These are phyloP conservation scores for Chydorus sphaericus DNA, from an alignment of 2,888 invertebrate species.

Conservation along the genomic window DNA sequence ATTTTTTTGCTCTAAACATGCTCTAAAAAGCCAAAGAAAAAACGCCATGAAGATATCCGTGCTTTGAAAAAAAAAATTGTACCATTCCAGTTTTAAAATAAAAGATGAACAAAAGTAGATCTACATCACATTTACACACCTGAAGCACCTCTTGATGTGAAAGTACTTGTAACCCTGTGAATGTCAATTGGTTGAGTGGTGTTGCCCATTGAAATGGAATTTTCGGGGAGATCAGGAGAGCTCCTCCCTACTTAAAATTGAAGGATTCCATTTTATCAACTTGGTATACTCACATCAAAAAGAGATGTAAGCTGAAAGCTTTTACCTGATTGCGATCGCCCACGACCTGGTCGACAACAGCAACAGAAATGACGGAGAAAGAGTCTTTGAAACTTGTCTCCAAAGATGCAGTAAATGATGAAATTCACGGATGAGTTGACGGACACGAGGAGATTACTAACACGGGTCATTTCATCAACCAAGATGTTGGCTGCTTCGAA, in stretches of 20 bases:
- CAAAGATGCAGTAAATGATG: slow-evolving; percentile 93
- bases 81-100: no score
- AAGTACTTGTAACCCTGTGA: no score
- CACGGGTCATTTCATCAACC: slow-evolving; percentile 32
- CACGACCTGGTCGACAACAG: background rate
- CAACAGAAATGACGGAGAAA: slow-evolving; percentile 37
- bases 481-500: slow-evolving; percentile 60
- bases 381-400: slow-evolving; percentile 84
- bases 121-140: no score
- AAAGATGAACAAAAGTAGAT: no score
- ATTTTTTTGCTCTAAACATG: no score
- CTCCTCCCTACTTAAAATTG: background rate
- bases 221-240: background rate
- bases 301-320: background rate
- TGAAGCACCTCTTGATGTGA: no score
- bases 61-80: no score
- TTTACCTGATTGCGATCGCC: background rate
- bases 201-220: background rate
- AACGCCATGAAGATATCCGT: no score
- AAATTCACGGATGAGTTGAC: slow-evolving; percentile 96
- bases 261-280: background rate
- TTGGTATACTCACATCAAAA: background rate
- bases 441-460: slow-evolving; percentile 80
- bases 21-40: no score
- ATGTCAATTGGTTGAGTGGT: background rate